phyloP scores from a whole-genome alignment of 2,797 vertebrate species.

The Myripristis murdjan region DNA sequence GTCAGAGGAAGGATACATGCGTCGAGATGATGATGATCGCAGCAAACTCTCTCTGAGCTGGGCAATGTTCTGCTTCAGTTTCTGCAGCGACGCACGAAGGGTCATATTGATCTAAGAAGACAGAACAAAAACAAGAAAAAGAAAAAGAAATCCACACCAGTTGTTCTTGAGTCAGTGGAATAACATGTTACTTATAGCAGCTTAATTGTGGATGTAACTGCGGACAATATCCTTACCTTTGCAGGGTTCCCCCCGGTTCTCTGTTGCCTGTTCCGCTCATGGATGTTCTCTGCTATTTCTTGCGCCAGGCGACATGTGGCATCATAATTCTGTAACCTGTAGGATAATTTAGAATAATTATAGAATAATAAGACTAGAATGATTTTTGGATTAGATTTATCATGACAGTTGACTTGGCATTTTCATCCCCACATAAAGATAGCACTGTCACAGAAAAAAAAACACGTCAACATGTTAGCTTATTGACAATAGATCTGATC shows the following conservation, averaged over 20 bases:
- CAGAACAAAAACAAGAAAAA: too few species aligned
- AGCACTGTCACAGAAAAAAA: neutral
- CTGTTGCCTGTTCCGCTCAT: slow-evolving; percentile 91
- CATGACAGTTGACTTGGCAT: neutral
- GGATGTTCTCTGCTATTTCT: slow-evolving; percentile 94
- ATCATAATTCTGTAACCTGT: slow-evolving; percentile 92
- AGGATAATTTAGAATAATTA: slow-evolving; percentile 15
- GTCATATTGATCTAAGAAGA: slow-evolving; percentile 90
- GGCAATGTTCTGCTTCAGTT: slow-evolving; percentile 91
- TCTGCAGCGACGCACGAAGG: slow-evolving; percentile 91
- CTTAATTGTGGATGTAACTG: neutral
- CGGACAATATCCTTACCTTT: slow-evolving; percentile 84
- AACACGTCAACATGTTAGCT: too few species aligned
- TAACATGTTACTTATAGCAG: neutral
- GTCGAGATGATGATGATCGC: slow-evolving; percentile 88
- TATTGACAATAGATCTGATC: too few species aligned
- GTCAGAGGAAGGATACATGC: slow-evolving; percentile 90
- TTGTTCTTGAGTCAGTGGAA: neutral
- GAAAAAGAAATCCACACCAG: neutral
- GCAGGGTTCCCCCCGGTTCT: slow-evolving; percentile 92
- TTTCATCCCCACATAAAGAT: neutral
- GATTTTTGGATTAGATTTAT: neutral
- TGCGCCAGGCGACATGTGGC: slow-evolving; percentile 92
- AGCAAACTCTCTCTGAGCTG: slow-evolving; percentile 92
- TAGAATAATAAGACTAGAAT: too few species aligned